A percentile compares a stretch with the other conserved stretches of the same genome.
Conservation (phyloP, 1,140 invertebrate genomes). For the Drosophila setifemur region DNA sequence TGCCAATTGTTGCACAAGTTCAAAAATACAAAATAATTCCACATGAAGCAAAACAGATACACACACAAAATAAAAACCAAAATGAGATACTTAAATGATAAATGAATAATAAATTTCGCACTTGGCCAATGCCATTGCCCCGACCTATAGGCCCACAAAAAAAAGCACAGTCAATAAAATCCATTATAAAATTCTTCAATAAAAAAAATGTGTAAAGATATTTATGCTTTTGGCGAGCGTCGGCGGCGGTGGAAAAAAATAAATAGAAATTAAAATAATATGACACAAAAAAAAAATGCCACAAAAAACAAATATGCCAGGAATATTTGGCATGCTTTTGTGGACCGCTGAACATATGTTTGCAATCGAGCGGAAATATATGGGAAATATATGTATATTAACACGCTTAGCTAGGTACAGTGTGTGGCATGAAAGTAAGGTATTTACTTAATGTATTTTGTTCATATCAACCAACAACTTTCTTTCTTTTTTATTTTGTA, state of each 20-base stretch:
- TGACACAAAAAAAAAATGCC: slow-evolving; percentile 6
- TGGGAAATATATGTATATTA: slow-evolving; percentile 25
- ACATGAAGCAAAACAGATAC: slow-evolving; percentile 19
- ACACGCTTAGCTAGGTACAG: slow-evolving; percentile 8
- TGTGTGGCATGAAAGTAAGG: not conserved
- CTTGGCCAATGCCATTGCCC: slow-evolving; percentile 50
- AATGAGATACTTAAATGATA: slow-evolving; percentile 43
- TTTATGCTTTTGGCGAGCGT: slow-evolving; percentile 1
- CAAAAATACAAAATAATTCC: slow-evolving; percentile 33
- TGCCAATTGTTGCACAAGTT: slow-evolving; percentile 73
- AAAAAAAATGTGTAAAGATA: slow-evolving; percentile 33
- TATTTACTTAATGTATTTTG: not conserved
- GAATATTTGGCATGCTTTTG: slow-evolving; percentile 60
- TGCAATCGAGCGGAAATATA: slow-evolving; percentile 41
- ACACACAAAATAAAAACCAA: not conserved
- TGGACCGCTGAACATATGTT: slow-evolving; percentile 53
- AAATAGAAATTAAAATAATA: slow-evolving; percentile 45
- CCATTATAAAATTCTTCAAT: slow-evolving; percentile 34
- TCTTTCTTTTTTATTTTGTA: too few species aligned
- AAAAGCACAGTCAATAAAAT: slow-evolving; percentile 36
- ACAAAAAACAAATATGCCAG: slow-evolving; percentile 32
- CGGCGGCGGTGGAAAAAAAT: slow-evolving; percentile 14
- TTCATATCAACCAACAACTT: too few species aligned
- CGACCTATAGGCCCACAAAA: slow-evolving; percentile 9
- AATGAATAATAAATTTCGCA: slow-evolving; percentile 63